phyloP scores from a whole-genome alignment of 1,140 invertebrate species.

The Triops cancriformis region DNA sequence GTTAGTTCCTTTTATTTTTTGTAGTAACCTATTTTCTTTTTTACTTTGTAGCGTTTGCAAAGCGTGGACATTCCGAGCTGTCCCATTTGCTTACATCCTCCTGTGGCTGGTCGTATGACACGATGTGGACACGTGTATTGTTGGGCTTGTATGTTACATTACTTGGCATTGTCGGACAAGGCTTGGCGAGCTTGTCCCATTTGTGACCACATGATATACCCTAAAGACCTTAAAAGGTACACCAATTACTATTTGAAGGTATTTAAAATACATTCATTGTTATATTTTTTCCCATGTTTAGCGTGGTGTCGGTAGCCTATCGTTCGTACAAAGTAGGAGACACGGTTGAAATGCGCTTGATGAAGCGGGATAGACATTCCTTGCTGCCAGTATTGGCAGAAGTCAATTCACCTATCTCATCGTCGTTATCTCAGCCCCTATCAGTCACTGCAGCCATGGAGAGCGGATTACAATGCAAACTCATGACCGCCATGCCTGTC shows the following conservation, averaged over 20 bases:
- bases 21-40: slow-evolving; percentile 15
- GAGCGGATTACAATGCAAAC: slow-evolving; percentile 58
- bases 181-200: slow-evolving; percentile 73
- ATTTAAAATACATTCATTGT: neutral
- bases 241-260: neutral
- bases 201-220: slow-evolving; percentile 67
- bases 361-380: slow-evolving; percentile 72
- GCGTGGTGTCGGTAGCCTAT: slow-evolving; percentile 50
- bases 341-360: slow-evolving; percentile 69
- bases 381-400: slow-evolving; percentile 59
- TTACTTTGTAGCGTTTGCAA: slow-evolving; percentile 37
- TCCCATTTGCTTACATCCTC: slow-evolving; percentile 80
- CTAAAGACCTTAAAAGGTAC: slow-evolving; percentile 72
- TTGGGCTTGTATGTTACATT: slow-evolving; percentile 91
- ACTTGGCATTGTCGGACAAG: slow-evolving; percentile 73
- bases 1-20: neutral
- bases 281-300: slow-evolving; percentile 35
- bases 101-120: slow-evolving; percentile 80
- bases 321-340: slow-evolving; percentile 56
- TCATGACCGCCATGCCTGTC: slow-evolving; percentile 57
- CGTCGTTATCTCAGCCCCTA: slow-evolving; percentile 31
- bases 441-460: slow-evolving; percentile 42
- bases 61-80: slow-evolving; percentile 60
- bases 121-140: slow-evolving; percentile 92
- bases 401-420: slow-evolving; percentile 27